Percentiles rank a stretch among this genome's conserved stretches.
Evolutionary conservation across 2,113 vertebrate genomes (phyloP).

Genomic region (Bagarius yarrelli): DNA sequence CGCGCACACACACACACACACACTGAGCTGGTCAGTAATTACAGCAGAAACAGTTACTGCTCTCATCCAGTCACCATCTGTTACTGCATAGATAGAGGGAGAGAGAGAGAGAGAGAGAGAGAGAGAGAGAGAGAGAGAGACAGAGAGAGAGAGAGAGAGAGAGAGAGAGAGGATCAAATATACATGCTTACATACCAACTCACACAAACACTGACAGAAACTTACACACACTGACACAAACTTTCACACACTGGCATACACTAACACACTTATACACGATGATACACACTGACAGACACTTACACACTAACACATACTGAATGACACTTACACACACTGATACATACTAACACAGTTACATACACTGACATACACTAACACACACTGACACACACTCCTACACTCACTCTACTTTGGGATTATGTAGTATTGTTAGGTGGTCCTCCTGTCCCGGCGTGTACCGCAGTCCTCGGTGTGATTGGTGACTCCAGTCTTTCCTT

Average conservation of each 20-base stretch:
- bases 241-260: not conserved
- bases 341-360: not conserved
- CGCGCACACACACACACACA: not conserved
- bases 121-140: not conserved
- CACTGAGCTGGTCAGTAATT: constrained; percentile 10
- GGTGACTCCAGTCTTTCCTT: too few relatives aligned
- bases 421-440: too few relatives aligned
- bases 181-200: too few relatives aligned
- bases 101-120: too few relatives aligned
- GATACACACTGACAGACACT: too few relatives aligned
- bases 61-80: constrained; percentile 22
- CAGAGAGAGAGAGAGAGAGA: not conserved
- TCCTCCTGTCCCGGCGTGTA: too few relatives aligned
- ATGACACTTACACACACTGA: too few relatives aligned
- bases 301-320: too few relatives aligned
- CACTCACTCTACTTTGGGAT: too few relatives aligned
- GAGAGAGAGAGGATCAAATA: not conserved
- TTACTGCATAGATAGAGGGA: constrained; percentile 11
- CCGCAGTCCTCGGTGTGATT: too few relatives aligned
- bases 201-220: not conserved
- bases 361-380: not conserved
- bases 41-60: not conserved
- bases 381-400: too few relatives aligned
- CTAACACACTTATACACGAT: not conserved
- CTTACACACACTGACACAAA: not conserved